phyloP scores from a whole-genome alignment of 2,888 invertebrate species.

The Endotricha flammealis region DNA sequence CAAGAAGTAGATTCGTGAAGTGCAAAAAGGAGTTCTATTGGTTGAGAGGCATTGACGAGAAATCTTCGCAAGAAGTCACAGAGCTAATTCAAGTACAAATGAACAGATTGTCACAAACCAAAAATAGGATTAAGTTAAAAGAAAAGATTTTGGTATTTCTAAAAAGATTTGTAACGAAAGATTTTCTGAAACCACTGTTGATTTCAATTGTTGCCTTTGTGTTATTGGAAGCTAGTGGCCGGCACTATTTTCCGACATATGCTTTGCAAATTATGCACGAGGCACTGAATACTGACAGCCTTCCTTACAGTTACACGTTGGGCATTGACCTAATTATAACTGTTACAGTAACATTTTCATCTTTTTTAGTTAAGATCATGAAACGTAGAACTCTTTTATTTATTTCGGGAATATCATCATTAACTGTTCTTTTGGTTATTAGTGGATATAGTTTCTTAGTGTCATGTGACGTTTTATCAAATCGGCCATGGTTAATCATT shows the following conservation, averaged over 20 bases:
- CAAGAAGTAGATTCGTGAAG: conserved; percentile 58
- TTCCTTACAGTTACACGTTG: too few species aligned
- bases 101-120: neutral
- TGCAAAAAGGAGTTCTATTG: conserved; percentile 70
- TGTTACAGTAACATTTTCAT: too few species aligned
- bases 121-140: neutral
- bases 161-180: conserved; percentile 37
- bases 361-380: too few species aligned
- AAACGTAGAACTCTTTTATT: too few species aligned
- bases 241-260: conserved; percentile 50
- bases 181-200: conserved; percentile 43
- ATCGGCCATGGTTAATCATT: too few species aligned
- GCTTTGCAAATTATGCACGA: conserved; percentile 47
- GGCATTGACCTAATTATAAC: too few species aligned
- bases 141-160: conserved; percentile 21
- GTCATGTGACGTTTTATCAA: too few species aligned
- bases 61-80: conserved; percentile 24
- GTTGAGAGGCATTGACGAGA: conserved; percentile 56
- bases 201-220: conserved; percentile 33
- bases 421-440: too few species aligned
- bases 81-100: neutral
- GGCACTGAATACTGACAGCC: conserved; percentile 33
- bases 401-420: too few species aligned
- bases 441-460: too few species aligned
- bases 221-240: conserved; percentile 43